Evolutionary conservation across 2,797 vertebrate genomes (phyloP).

Genomic region (Molossus molossus): DNA sequence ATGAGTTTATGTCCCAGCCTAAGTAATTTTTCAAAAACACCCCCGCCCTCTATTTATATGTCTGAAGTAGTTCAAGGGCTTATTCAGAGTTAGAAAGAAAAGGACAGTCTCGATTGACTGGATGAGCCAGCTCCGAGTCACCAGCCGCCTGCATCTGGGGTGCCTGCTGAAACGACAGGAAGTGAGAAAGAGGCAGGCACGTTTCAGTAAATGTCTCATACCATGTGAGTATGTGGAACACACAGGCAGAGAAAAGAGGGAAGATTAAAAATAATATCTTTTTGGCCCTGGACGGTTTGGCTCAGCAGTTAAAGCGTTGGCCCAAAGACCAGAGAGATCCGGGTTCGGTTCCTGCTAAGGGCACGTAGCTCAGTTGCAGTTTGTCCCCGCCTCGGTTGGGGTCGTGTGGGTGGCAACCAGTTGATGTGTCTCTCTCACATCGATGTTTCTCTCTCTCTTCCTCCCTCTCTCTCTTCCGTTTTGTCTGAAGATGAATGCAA

Average conservation of each 20-base stretch:
- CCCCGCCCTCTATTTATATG: not conserved
- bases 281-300: no score
- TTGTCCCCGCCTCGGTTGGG: no score
- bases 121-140: not conserved
- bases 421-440: no score
- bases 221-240: not conserved
- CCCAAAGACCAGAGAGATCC: no score
- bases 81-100: not conserved
- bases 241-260: not conserved
- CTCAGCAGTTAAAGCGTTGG: no score
- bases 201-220: not conserved
- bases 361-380: no score
- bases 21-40: not conserved
- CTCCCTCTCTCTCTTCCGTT: no score
- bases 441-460: no score
- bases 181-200: not conserved
- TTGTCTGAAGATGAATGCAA: no score
- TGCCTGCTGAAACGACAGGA: not conserved
- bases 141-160: not conserved
- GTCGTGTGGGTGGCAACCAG: no score
- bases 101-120: not conserved
- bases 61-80: not conserved
- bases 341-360: no score
- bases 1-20: not conserved
- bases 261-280: not conserved